A percentile compares a stretch with the other conserved stretches of the same genome.
These are phyloP conservation scores for Teinopalpus imperialis DNA, from an alignment of 2,888 invertebrate genomes.

Conservation along the genomic window DNA sequence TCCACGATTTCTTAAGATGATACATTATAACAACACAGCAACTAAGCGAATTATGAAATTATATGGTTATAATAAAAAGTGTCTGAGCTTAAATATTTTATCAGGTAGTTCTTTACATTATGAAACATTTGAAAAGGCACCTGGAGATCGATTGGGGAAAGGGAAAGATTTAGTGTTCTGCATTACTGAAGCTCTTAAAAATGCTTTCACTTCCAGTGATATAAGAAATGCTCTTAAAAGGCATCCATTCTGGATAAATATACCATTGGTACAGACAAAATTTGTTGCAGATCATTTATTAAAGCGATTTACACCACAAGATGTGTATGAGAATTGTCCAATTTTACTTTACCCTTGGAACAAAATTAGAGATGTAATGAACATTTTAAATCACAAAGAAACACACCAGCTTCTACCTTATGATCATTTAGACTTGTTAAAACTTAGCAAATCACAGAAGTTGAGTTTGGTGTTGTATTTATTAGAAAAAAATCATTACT, in stretches of 20 bases:
- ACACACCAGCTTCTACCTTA: conserved; percentile 30
- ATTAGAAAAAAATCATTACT: no score
- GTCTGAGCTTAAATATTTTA: conserved; percentile 67
- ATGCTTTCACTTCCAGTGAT: conserved; percentile 43
- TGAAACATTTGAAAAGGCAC: conserved; percentile 65
- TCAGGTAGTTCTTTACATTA: conserved; percentile 65
- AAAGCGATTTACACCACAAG: conserved; percentile 48
- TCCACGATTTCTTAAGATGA: conserved; percentile 71
- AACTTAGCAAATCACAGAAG: conserved; percentile 56
- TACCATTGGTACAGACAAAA: conserved; percentile 64
- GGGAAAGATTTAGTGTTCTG: conserved; percentile 69
- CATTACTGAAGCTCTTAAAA: conserved; percentile 54
- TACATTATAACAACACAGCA: conserved; percentile 64
- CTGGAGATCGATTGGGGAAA: conserved; percentile 69
- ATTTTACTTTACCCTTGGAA: conserved; percentile 73
- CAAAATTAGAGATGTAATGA: conserved; percentile 53
- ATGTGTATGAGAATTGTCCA: conserved; percentile 68
- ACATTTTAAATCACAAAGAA: conserved; percentile 34
- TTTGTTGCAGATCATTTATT: conserved; percentile 58
- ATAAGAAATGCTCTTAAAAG: conserved; percentile 54
- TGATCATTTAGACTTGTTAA: conserved; percentile 48
- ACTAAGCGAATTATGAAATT: conserved; percentile 53
- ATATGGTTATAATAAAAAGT: conserved; percentile 63
- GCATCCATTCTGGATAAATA: conserved; percentile 74
- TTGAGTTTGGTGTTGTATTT: conserved; percentile 67